Conservation (phyloP, 2,797 vertebrate genomes). For the Spatula versicolor region DNA sequence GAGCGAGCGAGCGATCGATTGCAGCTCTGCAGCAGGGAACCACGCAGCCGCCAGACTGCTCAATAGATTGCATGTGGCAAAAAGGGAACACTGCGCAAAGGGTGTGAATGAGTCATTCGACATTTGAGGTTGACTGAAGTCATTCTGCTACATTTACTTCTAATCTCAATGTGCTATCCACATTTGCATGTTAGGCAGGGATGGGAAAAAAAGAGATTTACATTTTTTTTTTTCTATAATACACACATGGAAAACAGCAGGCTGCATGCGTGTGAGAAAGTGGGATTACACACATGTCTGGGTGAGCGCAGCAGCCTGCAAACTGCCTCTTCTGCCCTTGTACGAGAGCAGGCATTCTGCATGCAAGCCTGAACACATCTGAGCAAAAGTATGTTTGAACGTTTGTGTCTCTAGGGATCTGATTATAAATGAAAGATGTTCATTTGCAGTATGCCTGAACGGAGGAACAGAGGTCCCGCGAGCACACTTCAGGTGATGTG, state of each 20-base stretch:
- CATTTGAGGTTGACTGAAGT: constrained; percentile 78
- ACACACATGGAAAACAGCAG: background rate
- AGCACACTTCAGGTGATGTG: background rate
- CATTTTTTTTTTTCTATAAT: background rate
- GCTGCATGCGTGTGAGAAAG: background rate
- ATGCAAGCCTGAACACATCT: background rate
- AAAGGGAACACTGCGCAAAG: constrained; percentile 63
- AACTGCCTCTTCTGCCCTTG: background rate
- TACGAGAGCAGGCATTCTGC: background rate
- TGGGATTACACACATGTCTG: background rate
- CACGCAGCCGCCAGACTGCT: constrained; percentile 8
- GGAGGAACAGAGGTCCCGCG: background rate
- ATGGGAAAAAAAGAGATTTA: constrained; percentile 44
- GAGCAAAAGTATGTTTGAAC: background rate
- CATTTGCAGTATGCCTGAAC: background rate
- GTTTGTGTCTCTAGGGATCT: background rate
- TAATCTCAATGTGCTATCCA: constrained; percentile 67
- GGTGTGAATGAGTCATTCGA: constrained; percentile 75
- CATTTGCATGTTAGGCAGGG: constrained; percentile 54
- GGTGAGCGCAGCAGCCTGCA: background rate
- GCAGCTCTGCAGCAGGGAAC: constrained; percentile 44
- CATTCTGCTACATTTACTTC: constrained; percentile 73
- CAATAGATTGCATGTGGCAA: constrained; percentile 59
- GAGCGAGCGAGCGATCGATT: constrained; percentile 4
- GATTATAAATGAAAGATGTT: constrained; percentile 1